A percentile compares a stretch with the other conserved stretches of the same genome.
These are phyloP conservation scores for Sylvilagus floridanus DNA, from an alignment of 2,797 vertebrate genomes.

Conservation along the genomic window DNA sequence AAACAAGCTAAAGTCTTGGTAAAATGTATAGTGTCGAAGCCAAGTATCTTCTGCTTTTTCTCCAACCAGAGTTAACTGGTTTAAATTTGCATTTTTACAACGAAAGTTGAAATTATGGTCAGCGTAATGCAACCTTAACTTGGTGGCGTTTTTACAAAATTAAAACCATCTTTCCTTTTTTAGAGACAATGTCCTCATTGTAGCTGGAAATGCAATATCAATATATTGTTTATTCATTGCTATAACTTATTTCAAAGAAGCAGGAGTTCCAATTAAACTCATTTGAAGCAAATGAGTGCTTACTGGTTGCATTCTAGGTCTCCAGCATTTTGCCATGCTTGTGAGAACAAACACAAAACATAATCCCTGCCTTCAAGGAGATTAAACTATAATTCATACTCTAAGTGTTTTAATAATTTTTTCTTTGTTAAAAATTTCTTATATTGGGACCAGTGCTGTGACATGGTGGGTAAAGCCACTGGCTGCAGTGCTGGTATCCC, in stretches of 20 bases:
- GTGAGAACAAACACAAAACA: background rate
- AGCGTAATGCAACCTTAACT: background rate
- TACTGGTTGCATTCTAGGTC: background rate
- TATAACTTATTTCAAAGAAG: conserved; percentile 56
- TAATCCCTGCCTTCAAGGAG: background rate
- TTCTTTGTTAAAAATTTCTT: background rate
- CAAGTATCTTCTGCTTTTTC: conserved; percentile 36
- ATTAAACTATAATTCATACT: background rate
- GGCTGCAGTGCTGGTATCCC: too few relatives aligned
- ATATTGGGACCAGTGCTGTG: too few relatives aligned
- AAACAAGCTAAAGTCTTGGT: conserved; percentile 27
- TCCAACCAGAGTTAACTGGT: conserved; percentile 5
- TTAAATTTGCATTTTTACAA: conserved; percentile 38
- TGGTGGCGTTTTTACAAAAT: background rate
- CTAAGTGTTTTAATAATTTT: conserved; percentile 23
- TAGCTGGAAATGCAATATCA: conserved; percentile 6
- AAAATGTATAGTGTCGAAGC: conserved; percentile 1
- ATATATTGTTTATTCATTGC: conserved; percentile 34
- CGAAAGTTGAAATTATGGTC: background rate
- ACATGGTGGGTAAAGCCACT: too few relatives aligned
- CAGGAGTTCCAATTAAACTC: background rate
- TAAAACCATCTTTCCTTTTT: background rate
- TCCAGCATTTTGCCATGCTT: background rate
- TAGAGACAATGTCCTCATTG: conserved; percentile 33
- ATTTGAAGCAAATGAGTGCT: background rate